These are phyloP conservation scores for Dendrolimus punctatus DNA, from an alignment of 1,140 invertebrate genomes.

Conservation along the genomic window DNA sequence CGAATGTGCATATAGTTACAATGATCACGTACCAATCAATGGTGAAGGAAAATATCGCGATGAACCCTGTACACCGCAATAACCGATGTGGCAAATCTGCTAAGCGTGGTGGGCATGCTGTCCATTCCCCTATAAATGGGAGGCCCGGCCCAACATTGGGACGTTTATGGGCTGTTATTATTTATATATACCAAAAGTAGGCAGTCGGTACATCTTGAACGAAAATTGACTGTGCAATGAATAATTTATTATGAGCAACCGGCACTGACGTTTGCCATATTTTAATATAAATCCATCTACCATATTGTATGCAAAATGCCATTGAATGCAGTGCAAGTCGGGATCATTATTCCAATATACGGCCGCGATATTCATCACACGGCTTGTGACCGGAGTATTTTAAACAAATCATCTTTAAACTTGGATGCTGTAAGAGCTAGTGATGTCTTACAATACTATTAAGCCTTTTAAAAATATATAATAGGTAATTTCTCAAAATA, in stretches of 20 bases:
- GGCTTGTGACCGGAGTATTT: constrained; percentile 50
- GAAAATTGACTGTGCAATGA: constrained; percentile 68
- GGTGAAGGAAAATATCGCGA: no score
- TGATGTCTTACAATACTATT: constrained; percentile 9
- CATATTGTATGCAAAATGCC: constrained; percentile 71
- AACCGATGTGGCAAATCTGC: no score
- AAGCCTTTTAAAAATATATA: no score
- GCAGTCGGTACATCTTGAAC: constrained; percentile 62
- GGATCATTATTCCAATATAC: constrained; percentile 70
- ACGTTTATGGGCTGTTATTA: no score
- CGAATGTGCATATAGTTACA: no score
- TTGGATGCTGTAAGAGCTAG: constrained; percentile 26
- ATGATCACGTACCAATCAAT: no score
- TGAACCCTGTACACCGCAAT: no score
- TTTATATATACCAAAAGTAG: no score
- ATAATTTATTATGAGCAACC: constrained; percentile 69
- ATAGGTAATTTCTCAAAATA: no score
- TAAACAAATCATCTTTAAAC: constrained; percentile 70
- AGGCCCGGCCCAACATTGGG: no score
- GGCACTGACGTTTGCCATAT: constrained; percentile 66
- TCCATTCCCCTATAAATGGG: no score
- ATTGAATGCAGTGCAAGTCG: constrained; percentile 67
- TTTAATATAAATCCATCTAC: constrained; percentile 71
- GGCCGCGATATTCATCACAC: constrained; percentile 65
- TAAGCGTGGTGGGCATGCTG: no score